phyloP scores from a whole-genome alignment of 2,888 invertebrate genomes.

The Calephelis perditalis region DNA sequence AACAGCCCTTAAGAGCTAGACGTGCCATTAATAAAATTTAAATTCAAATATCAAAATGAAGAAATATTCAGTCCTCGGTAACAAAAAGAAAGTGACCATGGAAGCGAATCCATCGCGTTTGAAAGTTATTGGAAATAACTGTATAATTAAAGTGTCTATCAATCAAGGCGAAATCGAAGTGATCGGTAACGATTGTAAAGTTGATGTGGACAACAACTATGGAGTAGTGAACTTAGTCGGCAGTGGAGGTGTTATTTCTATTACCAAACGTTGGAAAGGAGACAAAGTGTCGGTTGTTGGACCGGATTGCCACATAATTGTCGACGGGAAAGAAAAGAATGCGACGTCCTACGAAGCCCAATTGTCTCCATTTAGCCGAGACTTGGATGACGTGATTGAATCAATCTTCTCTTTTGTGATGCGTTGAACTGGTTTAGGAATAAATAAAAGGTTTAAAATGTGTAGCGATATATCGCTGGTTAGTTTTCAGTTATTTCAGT shows the following conservation, averaged over 20 bases:
- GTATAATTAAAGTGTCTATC: slow-evolving; percentile 52
- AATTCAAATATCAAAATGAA: slow-evolving; percentile 49
- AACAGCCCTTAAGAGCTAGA: slow-evolving; percentile 22
- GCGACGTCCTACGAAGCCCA: slow-evolving; percentile 56
- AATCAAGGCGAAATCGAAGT: slow-evolving; percentile 69
- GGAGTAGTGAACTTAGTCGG: slow-evolving; percentile 64
- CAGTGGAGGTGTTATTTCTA: slow-evolving; percentile 52
- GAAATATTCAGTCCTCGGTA: slow-evolving; percentile 64
- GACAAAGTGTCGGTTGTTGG: slow-evolving; percentile 60
- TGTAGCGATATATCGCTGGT: not conserved
- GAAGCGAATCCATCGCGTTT: slow-evolving; percentile 55
- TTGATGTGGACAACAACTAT: slow-evolving; percentile 58
- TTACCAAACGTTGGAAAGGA: slow-evolving; percentile 52
- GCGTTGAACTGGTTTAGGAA: slow-evolving; percentile 45
- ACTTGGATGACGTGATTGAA: slow-evolving; percentile 68
- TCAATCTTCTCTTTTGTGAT: slow-evolving; percentile 69
- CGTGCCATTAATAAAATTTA: slow-evolving; percentile 25
- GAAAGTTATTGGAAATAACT: slow-evolving; percentile 65
- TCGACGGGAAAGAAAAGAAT: slow-evolving; percentile 56
- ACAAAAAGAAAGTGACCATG: slow-evolving; percentile 73
- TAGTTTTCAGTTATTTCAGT: not conserved
- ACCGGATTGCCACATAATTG: slow-evolving; percentile 51
- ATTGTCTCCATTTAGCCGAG: slow-evolving; percentile 67
- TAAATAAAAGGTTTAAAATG: slow-evolving; percentile 15
- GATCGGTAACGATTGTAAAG: slow-evolving; percentile 63